Evolutionary conservation across 2,888 invertebrate genomes (phyloP).

Genomic region (Drosophila greeni): DNA sequence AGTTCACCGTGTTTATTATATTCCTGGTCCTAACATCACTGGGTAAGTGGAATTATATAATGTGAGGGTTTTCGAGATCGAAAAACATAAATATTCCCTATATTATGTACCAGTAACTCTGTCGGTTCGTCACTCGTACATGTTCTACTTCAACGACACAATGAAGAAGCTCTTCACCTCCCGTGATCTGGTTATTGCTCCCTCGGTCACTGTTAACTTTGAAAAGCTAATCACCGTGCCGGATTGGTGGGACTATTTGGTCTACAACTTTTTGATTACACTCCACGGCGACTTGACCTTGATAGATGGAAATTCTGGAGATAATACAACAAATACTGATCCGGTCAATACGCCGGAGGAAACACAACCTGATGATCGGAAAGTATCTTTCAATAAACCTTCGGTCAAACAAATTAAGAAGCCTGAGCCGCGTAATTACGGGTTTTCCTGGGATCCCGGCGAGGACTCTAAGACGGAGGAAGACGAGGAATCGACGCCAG

Average conservation of each 20-base stretch:
- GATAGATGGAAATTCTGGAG: rapidly evolving
- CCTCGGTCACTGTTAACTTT: constrained; percentile 52
- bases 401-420: background rate
- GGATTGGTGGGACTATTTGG: constrained; percentile 68
- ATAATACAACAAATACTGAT: background rate
- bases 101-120: constrained; percentile 51
- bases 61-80: background rate
- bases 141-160: constrained; percentile 65
- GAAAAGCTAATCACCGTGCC: constrained; percentile 53
- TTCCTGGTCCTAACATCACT: constrained; percentile 59
- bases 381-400: no score
- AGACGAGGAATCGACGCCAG: background rate
- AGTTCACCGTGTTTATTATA: constrained; percentile 58
- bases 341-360: no score
- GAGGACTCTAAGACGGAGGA: background rate
- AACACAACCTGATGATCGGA: no score
- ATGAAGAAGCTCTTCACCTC: constrained; percentile 54
- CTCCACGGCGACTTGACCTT: constrained; percentile 54
- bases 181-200: constrained; percentile 44
- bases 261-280: constrained; percentile 51
- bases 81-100: no score
- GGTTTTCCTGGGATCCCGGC: background rate
- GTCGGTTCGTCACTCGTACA: constrained; percentile 55
- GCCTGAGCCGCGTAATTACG: background rate
- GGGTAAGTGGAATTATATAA: constrained; percentile 42